Conservation (phyloP, 2,888 invertebrate species). For the Isoperla grammatica region DNA sequence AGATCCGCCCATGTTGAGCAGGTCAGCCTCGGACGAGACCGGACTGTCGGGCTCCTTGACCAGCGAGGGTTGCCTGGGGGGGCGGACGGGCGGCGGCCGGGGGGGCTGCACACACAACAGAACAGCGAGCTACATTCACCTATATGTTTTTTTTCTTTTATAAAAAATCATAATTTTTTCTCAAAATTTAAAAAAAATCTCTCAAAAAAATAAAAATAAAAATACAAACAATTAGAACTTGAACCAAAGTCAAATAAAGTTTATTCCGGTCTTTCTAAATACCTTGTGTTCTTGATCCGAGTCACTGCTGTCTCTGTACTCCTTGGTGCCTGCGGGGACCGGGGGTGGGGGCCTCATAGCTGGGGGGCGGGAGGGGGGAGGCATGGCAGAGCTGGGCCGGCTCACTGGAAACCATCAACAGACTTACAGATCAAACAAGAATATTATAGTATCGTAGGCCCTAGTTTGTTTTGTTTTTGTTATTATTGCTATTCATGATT, state of each 20-base stretch:
- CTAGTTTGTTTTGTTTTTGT: too few relatives aligned
- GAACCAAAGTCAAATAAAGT: constrained; percentile 33
- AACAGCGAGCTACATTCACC: not conserved
- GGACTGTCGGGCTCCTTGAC: constrained; percentile 43
- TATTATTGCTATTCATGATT: too few relatives aligned
- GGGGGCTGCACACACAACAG: too few relatives aligned
- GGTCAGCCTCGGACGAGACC: constrained; percentile 39
- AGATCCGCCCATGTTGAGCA: constrained; percentile 41
- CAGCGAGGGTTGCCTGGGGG: constrained; percentile 18
- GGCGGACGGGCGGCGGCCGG: constrained; percentile 35
- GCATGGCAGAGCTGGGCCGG: not conserved
- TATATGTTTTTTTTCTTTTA: not conserved
- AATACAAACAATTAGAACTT: not conserved
- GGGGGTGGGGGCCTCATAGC: not conserved
- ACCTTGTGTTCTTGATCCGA: constrained; percentile 22
- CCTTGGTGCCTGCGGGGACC: not conserved
- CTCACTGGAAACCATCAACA: not conserved
- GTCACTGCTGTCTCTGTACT: constrained; percentile 23
- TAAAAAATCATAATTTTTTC: too few relatives aligned
- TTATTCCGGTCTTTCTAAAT: too few relatives aligned
- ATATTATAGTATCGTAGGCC: too few relatives aligned
- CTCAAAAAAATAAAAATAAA: not conserved
- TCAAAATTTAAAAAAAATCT: constrained; percentile 5
- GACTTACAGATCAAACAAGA: not conserved
- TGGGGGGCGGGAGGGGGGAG: constrained; percentile 1